Evolutionary conservation across 2,113 vertebrate genomes (phyloP).

Genomic region (Notothenia coriiceps): DNA sequence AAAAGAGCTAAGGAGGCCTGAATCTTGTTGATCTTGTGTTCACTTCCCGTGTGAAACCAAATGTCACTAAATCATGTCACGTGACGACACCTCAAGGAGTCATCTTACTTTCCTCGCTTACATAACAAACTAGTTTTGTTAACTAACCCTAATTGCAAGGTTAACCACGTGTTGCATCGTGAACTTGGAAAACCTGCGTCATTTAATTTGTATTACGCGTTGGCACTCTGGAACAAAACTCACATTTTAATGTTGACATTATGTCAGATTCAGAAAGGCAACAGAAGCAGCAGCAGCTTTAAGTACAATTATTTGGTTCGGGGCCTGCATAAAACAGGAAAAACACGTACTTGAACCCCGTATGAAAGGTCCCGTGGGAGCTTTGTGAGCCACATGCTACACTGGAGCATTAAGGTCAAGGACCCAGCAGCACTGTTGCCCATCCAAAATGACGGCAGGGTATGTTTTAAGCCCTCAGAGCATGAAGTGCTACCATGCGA

Average conservation of each 20-base stretch:
- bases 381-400: neutral
- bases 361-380: conserved; percentile 9
- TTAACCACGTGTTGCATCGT: no score
- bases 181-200: no score
- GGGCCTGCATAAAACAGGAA: neutral
- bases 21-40: no score
- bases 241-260: neutral
- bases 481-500: conserved; percentile 15
- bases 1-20: neutral
- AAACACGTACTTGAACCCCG: conserved; percentile 12
- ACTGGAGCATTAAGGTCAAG: conserved; percentile 36
- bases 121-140: no score
- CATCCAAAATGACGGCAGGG: neutral
- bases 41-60: no score
- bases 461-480: conserved; percentile 31
- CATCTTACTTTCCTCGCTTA: no score
- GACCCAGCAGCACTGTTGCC: conserved; percentile 8
- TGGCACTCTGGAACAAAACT: neutral
- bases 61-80: no score
- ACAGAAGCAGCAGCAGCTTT: neutral
- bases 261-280: neutral
- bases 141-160: no score
- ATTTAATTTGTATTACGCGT: no score
- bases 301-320: neutral
- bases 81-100: no score